Evolutionary conservation across 2,797 vertebrate species (phyloP).

Genomic region (Crenichthys baileyi): DNA sequence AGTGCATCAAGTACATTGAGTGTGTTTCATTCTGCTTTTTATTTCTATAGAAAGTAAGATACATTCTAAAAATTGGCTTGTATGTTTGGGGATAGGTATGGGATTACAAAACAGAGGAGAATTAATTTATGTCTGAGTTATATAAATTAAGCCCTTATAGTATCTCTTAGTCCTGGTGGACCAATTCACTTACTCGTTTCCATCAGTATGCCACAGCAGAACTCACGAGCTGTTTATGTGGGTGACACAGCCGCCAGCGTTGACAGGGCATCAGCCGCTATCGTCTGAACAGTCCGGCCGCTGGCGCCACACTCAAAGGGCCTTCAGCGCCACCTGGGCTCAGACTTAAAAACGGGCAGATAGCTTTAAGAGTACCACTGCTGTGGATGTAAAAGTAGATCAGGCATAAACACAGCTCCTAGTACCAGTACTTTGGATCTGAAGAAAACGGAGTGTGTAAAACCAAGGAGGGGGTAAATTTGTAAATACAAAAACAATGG

Average conservation of each 20-base stretch:
- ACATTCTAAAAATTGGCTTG: not conserved
- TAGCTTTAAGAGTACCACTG: conserved; percentile 28
- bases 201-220: conserved; percentile 25
- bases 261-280: conserved; percentile 63
- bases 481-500: not conserved
- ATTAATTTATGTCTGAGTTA: not conserved
- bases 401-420: conserved; percentile 2
- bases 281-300: conserved; percentile 52
- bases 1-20: not conserved
- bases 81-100: not conserved
- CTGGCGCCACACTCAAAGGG: conserved; percentile 59
- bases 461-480: not conserved
- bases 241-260: conserved; percentile 48
- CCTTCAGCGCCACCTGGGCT: conserved; percentile 41
- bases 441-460: not conserved
- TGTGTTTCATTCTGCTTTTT: not conserved
- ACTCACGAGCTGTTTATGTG: conserved; percentile 35
- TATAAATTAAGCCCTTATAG: not conserved
- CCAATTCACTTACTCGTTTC: conserved; percentile 8
- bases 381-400: conserved; percentile 30
- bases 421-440: not conserved
- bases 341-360: conserved; percentile 32
- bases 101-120: not conserved
- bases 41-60: not conserved
- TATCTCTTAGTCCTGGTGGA: conserved; percentile 10